Evolutionary conservation across 2,113 vertebrate genomes (phyloP).

Genomic region (Setophaga coronata): DNA sequence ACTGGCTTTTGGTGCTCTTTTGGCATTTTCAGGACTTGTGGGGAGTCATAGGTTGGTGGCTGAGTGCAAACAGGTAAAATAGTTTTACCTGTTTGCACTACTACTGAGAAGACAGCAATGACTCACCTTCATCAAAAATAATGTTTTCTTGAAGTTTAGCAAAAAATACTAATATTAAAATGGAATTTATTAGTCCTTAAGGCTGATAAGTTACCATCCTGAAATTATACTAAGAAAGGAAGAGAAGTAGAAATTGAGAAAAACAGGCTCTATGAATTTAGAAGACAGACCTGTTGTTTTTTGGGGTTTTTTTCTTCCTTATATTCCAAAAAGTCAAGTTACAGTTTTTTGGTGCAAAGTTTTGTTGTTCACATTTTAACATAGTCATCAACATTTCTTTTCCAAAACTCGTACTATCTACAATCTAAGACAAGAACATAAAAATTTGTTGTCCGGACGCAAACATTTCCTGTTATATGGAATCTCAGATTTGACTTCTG

Average conservation of each 20-base stretch:
- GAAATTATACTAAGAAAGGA: not conserved
- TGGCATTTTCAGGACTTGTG: not conserved
- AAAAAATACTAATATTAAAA: not conserved
- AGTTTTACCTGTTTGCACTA: not conserved
- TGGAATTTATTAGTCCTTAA: not conserved
- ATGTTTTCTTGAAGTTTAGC: not conserved
- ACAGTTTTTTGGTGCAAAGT: not conserved
- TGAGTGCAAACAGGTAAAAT: not conserved
- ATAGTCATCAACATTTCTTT: not conserved
- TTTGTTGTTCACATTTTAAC: not conserved
- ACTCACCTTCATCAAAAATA: not conserved
- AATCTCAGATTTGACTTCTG: not conserved
- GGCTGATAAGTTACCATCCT: not conserved
- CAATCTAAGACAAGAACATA: not conserved
- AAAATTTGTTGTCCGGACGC: not conserved
- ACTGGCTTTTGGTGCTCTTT: not conserved
- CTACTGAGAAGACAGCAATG: not conserved
- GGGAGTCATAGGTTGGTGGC: not conserved
- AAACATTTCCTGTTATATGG: not conserved
- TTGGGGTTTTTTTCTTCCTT: not conserved
- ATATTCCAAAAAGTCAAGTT: not conserved
- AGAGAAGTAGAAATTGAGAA: not conserved
- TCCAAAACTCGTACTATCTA: not conserved
- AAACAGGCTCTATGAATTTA: rapidly evolving
- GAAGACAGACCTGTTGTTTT: not conserved